phyloP scores from a whole-genome alignment of 2,797 vertebrate species.

The Melanotaenia pygmaea region DNA sequence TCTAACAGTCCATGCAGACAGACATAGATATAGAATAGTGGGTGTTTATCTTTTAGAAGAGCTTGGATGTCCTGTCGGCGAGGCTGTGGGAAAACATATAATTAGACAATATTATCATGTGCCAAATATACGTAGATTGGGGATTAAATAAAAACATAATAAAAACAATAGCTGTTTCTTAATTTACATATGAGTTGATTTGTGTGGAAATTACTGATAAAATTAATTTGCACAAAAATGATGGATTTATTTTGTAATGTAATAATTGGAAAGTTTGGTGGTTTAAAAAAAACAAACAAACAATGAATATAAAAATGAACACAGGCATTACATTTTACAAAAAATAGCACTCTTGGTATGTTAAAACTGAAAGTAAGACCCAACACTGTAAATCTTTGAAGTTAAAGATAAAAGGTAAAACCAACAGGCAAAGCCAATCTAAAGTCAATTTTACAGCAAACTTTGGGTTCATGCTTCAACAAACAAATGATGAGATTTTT shows the following conservation, averaged over 20 bases:
- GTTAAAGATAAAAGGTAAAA: background rate
- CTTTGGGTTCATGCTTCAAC: background rate
- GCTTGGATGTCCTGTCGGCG: background rate
- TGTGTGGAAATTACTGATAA: background rate
- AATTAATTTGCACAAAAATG: background rate
- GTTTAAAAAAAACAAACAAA: too few species aligned
- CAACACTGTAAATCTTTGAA: background rate
- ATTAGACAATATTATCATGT: background rate
- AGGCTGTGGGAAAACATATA: background rate
- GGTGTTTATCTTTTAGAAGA: background rate
- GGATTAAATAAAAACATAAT: too few species aligned
- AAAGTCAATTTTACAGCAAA: background rate
- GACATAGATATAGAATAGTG: background rate
- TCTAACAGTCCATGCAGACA: too few species aligned
- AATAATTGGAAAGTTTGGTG: too few species aligned
- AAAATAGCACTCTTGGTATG: background rate
- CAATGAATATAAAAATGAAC: too few species aligned
- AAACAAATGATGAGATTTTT: background rate
- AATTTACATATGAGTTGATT: background rate
- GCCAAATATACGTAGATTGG: constrained; percentile 40
- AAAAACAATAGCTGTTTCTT: background rate
- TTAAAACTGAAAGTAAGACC: background rate
- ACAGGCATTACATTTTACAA: background rate
- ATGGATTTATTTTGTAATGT: background rate
- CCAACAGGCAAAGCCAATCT: background rate